phyloP scores from a whole-genome alignment of 2,888 invertebrate species.

The Athalia rosae region DNA sequence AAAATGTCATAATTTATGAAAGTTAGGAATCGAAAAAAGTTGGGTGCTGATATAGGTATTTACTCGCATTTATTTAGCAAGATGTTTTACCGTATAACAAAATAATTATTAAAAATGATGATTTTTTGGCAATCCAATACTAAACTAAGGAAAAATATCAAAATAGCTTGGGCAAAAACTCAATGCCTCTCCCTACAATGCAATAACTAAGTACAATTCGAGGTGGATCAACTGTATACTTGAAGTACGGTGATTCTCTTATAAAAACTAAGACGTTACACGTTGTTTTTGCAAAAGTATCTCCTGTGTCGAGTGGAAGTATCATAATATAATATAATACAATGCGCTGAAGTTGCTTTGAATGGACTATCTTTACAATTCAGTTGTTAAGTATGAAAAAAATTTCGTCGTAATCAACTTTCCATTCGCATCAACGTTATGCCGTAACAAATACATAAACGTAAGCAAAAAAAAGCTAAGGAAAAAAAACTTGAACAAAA shows the following conservation, averaged over 20 bases:
- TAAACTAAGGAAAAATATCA: slow-evolving; percentile 50
- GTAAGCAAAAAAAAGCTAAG: neutral
- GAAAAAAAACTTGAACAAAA: slow-evolving; percentile 41
- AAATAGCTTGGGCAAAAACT: slow-evolving; percentile 48
- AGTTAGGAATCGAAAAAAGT: slow-evolving; percentile 57
- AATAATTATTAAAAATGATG: slow-evolving; percentile 52
- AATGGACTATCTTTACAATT: slow-evolving; percentile 1
- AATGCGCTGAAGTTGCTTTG: slow-evolving; percentile 15
- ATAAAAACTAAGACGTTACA: slow-evolving; percentile 55
- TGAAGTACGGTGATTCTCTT: slow-evolving; percentile 64
- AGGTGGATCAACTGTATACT: slow-evolving; percentile 63
- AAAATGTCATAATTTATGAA: slow-evolving; percentile 57
- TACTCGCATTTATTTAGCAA: slow-evolving; percentile 58
- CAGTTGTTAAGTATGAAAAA: neutral
- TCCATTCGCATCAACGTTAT: slow-evolving; percentile 58
- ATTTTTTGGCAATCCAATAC: slow-evolving; percentile 66
- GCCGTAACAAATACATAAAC: slow-evolving; percentile 56
- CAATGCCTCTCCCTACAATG: slow-evolving; percentile 58
- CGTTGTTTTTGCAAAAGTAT: slow-evolving; percentile 58
- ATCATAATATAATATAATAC: slow-evolving; percentile 31
- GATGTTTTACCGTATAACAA: slow-evolving; percentile 46
- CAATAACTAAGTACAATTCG: slow-evolving; percentile 69
- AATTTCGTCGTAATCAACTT: neutral
- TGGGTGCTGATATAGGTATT: slow-evolving; percentile 63
- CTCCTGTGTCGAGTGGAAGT: slow-evolving; percentile 53